Evolutionary conservation across 1,140 invertebrate species (phyloP).

Genomic region (Calosoma granatense): DNA sequence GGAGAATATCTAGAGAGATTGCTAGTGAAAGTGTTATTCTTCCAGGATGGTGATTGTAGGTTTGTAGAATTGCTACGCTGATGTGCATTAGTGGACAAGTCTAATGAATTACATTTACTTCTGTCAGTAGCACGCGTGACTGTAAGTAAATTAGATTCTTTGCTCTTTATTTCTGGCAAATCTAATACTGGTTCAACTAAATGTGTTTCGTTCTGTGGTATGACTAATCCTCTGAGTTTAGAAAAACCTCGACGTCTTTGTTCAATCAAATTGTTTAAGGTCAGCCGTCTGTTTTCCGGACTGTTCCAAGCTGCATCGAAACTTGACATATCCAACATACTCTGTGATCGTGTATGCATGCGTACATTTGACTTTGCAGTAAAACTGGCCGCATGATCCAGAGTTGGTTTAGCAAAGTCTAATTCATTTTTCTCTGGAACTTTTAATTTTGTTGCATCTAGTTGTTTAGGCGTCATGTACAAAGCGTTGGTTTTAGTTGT

Average conservation of each 20-base stretch:
- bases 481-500: background rate
- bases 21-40: constrained; percentile 35
- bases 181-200: constrained; percentile 47
- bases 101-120: constrained; percentile 17
- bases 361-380: background rate
- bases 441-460: constrained; percentile 29
- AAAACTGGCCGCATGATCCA: background rate
- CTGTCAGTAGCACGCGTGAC: constrained; percentile 26
- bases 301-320: constrained; percentile 35
- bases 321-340: constrained; percentile 35
- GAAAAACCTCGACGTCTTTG: constrained; percentile 69
- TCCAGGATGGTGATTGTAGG: constrained; percentile 37
- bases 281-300: constrained; percentile 37
- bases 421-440: constrained; percentile 10
- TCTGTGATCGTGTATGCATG: constrained; percentile 36
- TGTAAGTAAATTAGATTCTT: constrained; percentile 26
- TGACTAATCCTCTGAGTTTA: constrained; percentile 74
- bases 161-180: constrained; percentile 73
- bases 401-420: background rate
- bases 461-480: background rate
- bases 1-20: constrained; percentile 72
- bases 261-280: constrained; percentile 59
- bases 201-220: constrained; percentile 54
- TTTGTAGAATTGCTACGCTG: constrained; percentile 17
- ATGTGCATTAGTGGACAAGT: constrained; percentile 23